These are phyloP conservation scores for Bambusicola thoracicus DNA, from an alignment of 2,113 vertebrate genomes.

Conservation along the genomic window DNA sequence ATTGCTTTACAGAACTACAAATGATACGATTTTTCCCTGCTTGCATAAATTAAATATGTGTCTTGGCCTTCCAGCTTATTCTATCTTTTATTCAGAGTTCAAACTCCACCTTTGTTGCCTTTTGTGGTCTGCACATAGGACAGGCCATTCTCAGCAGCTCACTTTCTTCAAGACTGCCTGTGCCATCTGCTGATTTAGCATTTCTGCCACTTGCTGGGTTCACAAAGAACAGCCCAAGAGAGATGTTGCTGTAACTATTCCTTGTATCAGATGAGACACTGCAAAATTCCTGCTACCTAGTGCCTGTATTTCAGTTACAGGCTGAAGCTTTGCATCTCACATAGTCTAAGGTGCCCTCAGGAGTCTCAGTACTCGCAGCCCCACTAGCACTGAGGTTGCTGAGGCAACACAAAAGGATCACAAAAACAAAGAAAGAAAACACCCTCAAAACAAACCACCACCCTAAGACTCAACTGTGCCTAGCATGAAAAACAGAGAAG, in stretches of 20 bases:
- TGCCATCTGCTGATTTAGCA: background rate
- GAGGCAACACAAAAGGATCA: background rate
- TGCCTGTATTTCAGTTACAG: background rate
- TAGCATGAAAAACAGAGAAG: background rate
- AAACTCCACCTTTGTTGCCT: background rate
- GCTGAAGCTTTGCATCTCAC: background rate
- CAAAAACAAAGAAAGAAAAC: background rate
- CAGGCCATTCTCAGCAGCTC: background rate
- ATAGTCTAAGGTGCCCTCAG: background rate
- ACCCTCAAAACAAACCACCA: background rate
- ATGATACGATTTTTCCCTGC: background rate
- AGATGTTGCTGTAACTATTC: background rate
- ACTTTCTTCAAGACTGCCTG: fast-evolving
- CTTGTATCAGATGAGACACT: background rate
- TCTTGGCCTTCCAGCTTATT: background rate
- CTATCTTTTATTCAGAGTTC: background rate
- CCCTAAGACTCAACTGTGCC: background rate
- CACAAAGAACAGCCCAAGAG: background rate
- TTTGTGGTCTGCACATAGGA: background rate
- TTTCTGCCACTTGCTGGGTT: background rate
- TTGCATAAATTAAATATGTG: background rate
- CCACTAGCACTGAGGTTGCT: background rate
- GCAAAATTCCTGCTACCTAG: background rate
- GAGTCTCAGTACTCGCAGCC: background rate
- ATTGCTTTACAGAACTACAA: background rate